phyloP scores from a whole-genome alignment of 1,140 invertebrate genomes.

The Berghia stephanieae region DNA sequence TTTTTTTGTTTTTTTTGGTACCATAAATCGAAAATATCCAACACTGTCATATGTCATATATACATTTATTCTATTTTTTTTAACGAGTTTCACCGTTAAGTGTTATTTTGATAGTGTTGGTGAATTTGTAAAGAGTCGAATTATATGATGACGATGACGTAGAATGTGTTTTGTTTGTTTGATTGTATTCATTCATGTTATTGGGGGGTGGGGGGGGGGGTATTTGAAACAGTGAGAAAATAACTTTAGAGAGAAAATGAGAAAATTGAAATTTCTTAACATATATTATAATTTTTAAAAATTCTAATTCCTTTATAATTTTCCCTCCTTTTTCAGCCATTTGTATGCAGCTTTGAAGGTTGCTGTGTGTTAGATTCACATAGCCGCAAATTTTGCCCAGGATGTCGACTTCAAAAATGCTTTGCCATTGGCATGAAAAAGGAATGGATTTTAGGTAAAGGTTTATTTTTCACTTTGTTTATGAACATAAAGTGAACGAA shows the following conservation, averaged over 20 bases:
- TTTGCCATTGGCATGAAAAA: constrained; percentile 94
- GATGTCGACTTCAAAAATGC: constrained; percentile 93
- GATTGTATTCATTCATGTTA: too few species aligned
- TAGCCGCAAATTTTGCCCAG: constrained; percentile 94
- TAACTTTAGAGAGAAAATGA: too few species aligned
- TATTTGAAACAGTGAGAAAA: too few species aligned
- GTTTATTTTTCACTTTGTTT: constrained; percentile 72
- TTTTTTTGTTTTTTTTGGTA: not conserved
- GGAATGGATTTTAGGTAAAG: constrained; percentile 94
- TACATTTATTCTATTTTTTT: not conserved
- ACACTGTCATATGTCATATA: not conserved
- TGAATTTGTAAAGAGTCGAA: too few species aligned
- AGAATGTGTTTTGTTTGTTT: too few species aligned
- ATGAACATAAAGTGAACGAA: not conserved
- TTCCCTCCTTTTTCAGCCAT: constrained; percentile 46
- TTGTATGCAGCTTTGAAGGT: constrained; percentile 77
- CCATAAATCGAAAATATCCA: not conserved
- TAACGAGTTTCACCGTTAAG: not conserved
- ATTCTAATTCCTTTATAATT: not conserved
- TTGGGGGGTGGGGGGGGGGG: too few species aligned
- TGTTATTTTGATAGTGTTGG: too few species aligned
- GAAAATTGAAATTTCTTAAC: too few species aligned
- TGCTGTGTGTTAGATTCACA: constrained; percentile 91
- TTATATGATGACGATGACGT: too few species aligned
- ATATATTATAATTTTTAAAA: too few species aligned